These are phyloP conservation scores for Danaus plexippus DNA, from an alignment of 1,140 invertebrate species.

Conservation along the genomic window DNA sequence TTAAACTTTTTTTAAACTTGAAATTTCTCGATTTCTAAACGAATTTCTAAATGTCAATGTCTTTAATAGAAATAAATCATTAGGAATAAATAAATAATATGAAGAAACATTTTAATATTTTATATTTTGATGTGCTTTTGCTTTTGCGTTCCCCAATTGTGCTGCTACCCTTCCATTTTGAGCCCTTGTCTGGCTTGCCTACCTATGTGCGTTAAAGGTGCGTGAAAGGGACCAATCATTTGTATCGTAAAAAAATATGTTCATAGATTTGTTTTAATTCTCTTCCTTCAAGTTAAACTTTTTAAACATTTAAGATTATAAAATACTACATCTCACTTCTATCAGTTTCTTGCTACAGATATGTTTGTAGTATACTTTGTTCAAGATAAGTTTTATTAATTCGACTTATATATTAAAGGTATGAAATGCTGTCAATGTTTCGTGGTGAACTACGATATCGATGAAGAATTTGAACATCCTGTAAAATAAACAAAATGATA, in stretches of 20 bases:
- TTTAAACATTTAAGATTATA: no score
- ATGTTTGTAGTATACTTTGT: no score
- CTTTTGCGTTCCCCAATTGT: slow-evolving; percentile 31
- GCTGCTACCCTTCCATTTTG: slow-evolving; percentile 33
- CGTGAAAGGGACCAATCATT: slow-evolving; percentile 1
- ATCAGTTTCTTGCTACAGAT: no score
- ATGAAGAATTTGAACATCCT: slow-evolving; percentile 1
- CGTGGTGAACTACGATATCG: slow-evolving; percentile 19
- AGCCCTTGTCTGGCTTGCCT: slow-evolving; percentile 35
- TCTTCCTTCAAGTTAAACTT: no score
- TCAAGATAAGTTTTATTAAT: no score
- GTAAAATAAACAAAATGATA: no score
- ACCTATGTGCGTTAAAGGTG: slow-evolving; percentile 38
- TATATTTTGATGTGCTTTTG: slow-evolving; percentile 35
- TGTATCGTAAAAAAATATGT: background rate
- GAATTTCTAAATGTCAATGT: no score
- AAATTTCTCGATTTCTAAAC: no score
- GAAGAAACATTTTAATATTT: slow-evolving; percentile 1
- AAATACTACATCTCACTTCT: no score
- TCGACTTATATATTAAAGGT: slow-evolving; percentile 3
- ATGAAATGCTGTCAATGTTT: slow-evolving; percentile 31
- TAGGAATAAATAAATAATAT: background rate
- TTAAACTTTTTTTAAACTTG: no score
- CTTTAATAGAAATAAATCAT: no score
- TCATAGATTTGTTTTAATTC: background rate